Evolutionary conservation across 2,797 vertebrate species (phyloP), one percentile per base, ranked within the genome.

Genomic region (Phrynocephalus forsythii): DNA sequence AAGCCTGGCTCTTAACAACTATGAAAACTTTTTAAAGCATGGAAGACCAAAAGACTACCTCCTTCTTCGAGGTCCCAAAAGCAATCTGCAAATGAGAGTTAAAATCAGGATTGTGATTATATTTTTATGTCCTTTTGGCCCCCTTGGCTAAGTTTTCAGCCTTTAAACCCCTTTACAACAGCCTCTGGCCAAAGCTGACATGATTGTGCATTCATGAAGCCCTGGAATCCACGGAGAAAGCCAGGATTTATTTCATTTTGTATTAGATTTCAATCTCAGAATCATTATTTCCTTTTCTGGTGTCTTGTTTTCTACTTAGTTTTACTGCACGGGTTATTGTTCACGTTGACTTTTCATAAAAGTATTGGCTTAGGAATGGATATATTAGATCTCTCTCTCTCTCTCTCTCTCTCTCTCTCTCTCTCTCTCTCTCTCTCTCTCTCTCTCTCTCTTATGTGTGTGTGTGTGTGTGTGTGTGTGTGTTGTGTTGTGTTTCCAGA

Each of bases 181-280:
- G 48, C 33, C n/a, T 90, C 38, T 66, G 82, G 86, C 0, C 38
- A 6, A 75, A 71, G 6, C 15, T 79, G 60, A 13, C 84, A 10
- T 30, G 76, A 44, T 20, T 38, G 1, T 24, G 66, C 80, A 1
- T 69, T 8, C 48, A 60, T 48, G 3, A 86, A 4, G 28, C 85
- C 84, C 73, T 71, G 6, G 85, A 79, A 79, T 90, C 89, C 84
- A 63, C 44, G 85, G 44, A 10, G 33, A 10, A 86, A 85, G 16
- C 60, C 50, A 83, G 50, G 4, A 33, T 76, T 44, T 84, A 2
- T 15, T 11, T 86, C 79, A 82, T 88, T 85, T 33, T 79, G 75
- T 3, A 28, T 83, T 89, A 84, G 77, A 87, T 90, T 90, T 90
- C 85, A 84, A 38, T 88, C 30, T 90, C 76, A 87, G 86, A 86